Base-by-base conservation (phyloP, 1,140 invertebrate genomes). In the Drosophila micromelanica region DNA sequence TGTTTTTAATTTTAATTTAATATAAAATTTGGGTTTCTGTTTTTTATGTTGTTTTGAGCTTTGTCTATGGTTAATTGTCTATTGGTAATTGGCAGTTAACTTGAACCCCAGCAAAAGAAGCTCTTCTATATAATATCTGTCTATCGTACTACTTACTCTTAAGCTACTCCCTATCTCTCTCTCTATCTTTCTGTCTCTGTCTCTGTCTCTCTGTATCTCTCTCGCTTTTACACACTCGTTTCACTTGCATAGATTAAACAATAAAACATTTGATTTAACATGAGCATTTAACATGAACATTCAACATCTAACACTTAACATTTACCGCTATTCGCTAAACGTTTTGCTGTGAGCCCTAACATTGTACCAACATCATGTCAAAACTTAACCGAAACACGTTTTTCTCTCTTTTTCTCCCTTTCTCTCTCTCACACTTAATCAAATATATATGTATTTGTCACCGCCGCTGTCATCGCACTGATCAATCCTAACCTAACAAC, bases 401-500 rank as follows among this genome's bases (percentile, higher is more conserved):
- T 45, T 40, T 63, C 20, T 69, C 30, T 62, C 5, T 52, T 20
- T 63, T 17, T 61, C 45, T 62, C 49, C 17, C 12, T 40, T 13
- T 52, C 5, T 43, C 48, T 74, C 56, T 64, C 54, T 76, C 40
- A 65, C 38, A 57, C 15, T 57, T 32, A 68, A 30, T 56, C 40
- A 64, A 57, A 40, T 37, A 55, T 48, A 55, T 48, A 60, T 40
- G n/a, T n/a, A n/a, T 51, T 57, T 54, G 32, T 48, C 76, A 78
- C 81, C 63, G 78, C 70, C 62, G 49, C 62, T 49, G 35, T 38
- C 52, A 64, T 59, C 64, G 52, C 52, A 59, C 37, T 23, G 45
- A 43, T 9, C 48, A 49, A 57, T 9, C 43, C 35, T 56, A 64
- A 78, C 49, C 54, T 75, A 72, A 57, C 27, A 27, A 27, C 68